Conservation (phyloP, 2,888 invertebrate genomes). For the Dynastes hyllus region DNA sequence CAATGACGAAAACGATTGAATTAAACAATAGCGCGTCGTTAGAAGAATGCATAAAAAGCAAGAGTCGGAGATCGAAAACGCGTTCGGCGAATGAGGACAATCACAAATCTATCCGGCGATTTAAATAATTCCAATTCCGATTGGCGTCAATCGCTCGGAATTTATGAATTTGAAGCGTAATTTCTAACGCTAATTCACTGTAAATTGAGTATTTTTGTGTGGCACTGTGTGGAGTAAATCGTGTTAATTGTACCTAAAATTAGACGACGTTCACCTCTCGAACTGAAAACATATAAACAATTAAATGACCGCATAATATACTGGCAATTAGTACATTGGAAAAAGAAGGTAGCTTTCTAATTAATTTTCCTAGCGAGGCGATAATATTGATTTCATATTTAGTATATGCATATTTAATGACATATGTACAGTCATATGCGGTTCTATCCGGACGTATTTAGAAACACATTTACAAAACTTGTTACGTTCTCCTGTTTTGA, state of each 20-base stretch:
- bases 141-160: not conserved
- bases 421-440: not conserved
- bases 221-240: not conserved
- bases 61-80: not conserved
- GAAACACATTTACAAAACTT: no score
- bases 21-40: no score
- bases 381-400: not conserved
- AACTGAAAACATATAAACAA: constrained; percentile 26
- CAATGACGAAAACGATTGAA: no score
- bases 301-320: constrained; percentile 19
- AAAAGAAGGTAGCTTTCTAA: not conserved
- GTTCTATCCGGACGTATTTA: no score
- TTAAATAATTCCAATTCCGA: not conserved
- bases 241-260: constrained; percentile 38
- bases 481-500: no score
- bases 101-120: not conserved
- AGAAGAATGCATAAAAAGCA: no score
- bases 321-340: not conserved
- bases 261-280: constrained; percentile 17
- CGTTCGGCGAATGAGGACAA: not conserved
- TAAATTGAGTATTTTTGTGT: constrained; percentile 19
- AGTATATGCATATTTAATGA: not conserved
- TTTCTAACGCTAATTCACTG: constrained; percentile 11
- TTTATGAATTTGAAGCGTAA: constrained; percentile 23
- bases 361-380: not conserved